Percentiles rank a stretch among this genome's conserved stretches.
These are phyloP conservation scores for Hydrophis major DNA, from an alignment of 2,797 vertebrate genomes.

Conservation along the genomic window DNA sequence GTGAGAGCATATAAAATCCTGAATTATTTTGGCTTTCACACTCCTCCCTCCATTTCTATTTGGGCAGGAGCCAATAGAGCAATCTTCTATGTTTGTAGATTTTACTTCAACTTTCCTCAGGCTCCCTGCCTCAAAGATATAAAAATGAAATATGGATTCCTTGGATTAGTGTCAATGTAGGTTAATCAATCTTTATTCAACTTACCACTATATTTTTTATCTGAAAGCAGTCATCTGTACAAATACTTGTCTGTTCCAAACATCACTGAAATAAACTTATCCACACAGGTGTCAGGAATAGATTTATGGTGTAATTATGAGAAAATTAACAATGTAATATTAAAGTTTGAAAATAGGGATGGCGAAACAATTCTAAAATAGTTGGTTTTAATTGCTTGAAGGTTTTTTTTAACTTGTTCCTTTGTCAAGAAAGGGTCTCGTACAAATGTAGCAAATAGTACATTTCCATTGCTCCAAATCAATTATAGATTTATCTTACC, in stretches of 20 bases:
- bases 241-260: neutral
- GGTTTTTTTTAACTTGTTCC: neutral
- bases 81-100: neutral
- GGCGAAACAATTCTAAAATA: neutral
- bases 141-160: neutral
- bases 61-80: neutral
- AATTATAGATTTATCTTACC: neutral
- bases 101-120: neutral
- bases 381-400: neutral
- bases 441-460: neutral
- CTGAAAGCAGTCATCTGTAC: neutral
- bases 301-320: neutral
- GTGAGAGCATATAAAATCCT: neutral
- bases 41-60: neutral
- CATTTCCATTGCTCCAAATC: neutral
- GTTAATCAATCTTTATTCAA: neutral
- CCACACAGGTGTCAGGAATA: neutral
- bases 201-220: neutral
- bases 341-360: neutral
- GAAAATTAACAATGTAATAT: neutral
- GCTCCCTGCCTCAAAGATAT: neutral
- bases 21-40: neutral
- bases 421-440: neutral
- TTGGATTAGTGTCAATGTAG: neutral
- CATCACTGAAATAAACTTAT: neutral